These are phyloP conservation scores for Archilochus colubris DNA, from an alignment of 2,113 vertebrate genomes.

Conservation along the genomic window DNA sequence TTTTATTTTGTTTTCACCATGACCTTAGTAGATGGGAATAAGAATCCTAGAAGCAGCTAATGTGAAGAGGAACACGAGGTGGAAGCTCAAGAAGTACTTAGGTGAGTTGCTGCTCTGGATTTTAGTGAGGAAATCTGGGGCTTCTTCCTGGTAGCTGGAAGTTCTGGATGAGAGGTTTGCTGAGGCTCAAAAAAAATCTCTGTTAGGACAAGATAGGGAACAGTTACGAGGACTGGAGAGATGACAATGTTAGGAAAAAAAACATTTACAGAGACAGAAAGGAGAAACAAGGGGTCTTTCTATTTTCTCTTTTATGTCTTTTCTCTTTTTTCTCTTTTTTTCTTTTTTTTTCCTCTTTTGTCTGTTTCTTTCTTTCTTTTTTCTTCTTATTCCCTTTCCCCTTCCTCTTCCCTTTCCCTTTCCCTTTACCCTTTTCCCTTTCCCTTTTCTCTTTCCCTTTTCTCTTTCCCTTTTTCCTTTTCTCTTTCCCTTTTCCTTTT, in stretches of 20 bases:
- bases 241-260: background rate
- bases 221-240: background rate
- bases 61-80: background rate
- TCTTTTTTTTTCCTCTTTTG: too few relatives aligned
- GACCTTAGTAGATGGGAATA: background rate
- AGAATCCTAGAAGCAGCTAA: background rate
- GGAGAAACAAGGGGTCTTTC: background rate
- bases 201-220: background rate
- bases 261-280: accelerated
- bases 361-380: too few relatives aligned
- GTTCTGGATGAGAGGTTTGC: background rate
- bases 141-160: background rate
- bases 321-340: too few relatives aligned
- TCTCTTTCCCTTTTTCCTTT: too few relatives aligned
- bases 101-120: background rate
- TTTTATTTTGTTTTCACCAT: background rate
- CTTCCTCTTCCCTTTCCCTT: too few relatives aligned
- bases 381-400: too few relatives aligned
- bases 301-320: too few relatives aligned
- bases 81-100: background rate
- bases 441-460: too few relatives aligned
- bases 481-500: too few relatives aligned
- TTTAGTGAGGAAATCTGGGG: background rate
- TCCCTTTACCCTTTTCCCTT: too few relatives aligned
- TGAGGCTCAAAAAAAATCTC: background rate